Evolutionary conservation across 2,113 vertebrate genomes (phyloP), one percentile per base, ranked within the genome.

Genomic region (Colius striatus): DNA sequence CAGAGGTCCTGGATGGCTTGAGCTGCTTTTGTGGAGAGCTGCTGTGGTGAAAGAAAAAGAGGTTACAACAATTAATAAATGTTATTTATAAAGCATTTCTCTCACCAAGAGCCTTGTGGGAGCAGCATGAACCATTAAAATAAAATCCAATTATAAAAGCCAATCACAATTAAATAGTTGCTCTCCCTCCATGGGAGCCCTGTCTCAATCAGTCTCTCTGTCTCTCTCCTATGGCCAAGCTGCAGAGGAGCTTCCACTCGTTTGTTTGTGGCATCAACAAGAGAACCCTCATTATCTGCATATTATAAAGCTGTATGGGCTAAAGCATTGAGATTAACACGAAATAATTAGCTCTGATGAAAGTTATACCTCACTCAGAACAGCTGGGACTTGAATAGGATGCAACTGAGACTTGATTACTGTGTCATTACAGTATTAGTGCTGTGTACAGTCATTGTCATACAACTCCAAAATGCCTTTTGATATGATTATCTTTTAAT

Each of bases 101-200:
- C 5, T 0, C 72, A 57, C 80, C 68, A 61, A 87, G 62, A 93
- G 66, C 34, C 90, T 85, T 91, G 75, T 26, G 93, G 90, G 92
- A 94, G 62, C 92, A 68, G 82, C 66, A 32, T 55, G 92, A 95
- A 34, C 84, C 74, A 91, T 91, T 75, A 86, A 72, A 79, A 87
- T 85, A 80, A 94, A 96, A 95, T 93, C 87, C 96, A 96, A 91
- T 96, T 94, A 95, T 80, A 71, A 85, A 82, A 79, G 7, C 62
- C 90, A 91, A 93, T 91, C 87, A 54, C 95, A 96, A 94, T 94
- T 92, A 92, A 94, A 87, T 38, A 25, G 85, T 86, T 91, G 66
- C 3, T 19, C 54, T 60, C 81, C 62, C 92, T 94, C 90, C 5
- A 1, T 5, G 6, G 87, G 84, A 83, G 84, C 58, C 77, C 80